Conservation (phyloP, 2,888 invertebrate genomes). For the Heliconius erato region DNA sequence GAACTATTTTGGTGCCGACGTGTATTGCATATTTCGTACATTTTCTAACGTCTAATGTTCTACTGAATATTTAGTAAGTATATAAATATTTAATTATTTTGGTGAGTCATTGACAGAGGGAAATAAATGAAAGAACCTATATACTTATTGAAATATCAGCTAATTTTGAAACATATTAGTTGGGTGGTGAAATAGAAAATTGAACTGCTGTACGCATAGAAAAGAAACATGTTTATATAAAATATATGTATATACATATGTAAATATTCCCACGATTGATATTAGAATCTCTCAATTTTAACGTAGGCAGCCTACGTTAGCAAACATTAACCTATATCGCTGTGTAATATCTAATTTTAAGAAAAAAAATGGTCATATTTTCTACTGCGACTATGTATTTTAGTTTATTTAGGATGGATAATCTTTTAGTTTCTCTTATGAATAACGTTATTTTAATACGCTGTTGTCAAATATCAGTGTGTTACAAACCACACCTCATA, state of each 20-base stretch:
- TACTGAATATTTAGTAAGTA: neutral
- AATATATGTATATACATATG: too few species aligned
- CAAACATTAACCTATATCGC: neutral
- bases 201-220: neutral
- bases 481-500: neutral
- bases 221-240: neutral
- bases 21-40: conserved; percentile 15
- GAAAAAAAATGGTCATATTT: too few species aligned
- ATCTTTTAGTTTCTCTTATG: neutral
- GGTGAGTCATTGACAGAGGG: neutral
- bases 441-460: neutral
- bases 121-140: neutral
- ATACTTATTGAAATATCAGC: neutral
- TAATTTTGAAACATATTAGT: neutral
- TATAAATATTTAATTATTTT: neutral
- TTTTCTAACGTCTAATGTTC: neutral
- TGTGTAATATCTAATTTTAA: too few species aligned
- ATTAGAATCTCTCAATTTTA: too few species aligned
- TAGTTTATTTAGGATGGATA: too few species aligned
- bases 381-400: too few species aligned
- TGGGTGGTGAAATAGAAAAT: neutral
- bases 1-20: conserved; percentile 8
- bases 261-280: too few species aligned
- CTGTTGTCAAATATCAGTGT: neutral
- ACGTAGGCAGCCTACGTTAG: too few species aligned